Evolutionary conservation across 2,888 invertebrate genomes (phyloP), one percentile per base, ranked within the genome.

Genomic region (Geotrupes spiniger): DNA sequence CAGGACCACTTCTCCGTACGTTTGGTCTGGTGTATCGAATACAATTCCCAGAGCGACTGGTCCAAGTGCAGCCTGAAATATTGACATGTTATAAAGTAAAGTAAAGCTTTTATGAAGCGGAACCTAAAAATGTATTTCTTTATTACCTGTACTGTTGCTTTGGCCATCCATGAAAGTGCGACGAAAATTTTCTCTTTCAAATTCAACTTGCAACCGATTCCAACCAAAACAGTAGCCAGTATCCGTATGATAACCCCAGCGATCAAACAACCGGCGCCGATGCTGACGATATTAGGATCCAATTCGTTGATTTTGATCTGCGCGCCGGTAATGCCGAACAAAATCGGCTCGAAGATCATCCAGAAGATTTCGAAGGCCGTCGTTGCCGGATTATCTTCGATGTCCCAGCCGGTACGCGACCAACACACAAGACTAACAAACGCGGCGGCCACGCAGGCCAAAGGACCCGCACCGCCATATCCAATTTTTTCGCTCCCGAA

Each of bases 281-380:
- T 75, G 49, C 85, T 79, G 38, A 92, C 84, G 31, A 85, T 77
- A 51, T 78, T 76, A 0, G 82, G 76, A 44, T 88, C 84, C 53
- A 92, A 72, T 42, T 92, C 83, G 58, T 76, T 66, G 44, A 95
- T 81, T 64, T 87, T 87, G 44, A 97, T 82, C 73, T 93, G 91
- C 8, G 93, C 85, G 1, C 96, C 97, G 15, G 97, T 97, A 16
- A 97, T 79, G 1, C 89, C 88, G 71, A 98, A 98, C 10, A 98
- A 78, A 66, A 96, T 87, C 0, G 96, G 96, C 71, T 97, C 94
- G 70, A 94, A 92, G 55, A 96, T 83, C 87, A 92, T 89, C 97
- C 97, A 97, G 71, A 96, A 85, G 50, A 92, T 86, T 71, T 90
- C 92, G 63, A 94, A 92, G 9, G 92, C 87, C 0, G 89, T 89